These are phyloP conservation scores for Lepisosteus oculatus DNA, from an alignment of 2,113 vertebrate genomes.

Conservation along the genomic window DNA sequence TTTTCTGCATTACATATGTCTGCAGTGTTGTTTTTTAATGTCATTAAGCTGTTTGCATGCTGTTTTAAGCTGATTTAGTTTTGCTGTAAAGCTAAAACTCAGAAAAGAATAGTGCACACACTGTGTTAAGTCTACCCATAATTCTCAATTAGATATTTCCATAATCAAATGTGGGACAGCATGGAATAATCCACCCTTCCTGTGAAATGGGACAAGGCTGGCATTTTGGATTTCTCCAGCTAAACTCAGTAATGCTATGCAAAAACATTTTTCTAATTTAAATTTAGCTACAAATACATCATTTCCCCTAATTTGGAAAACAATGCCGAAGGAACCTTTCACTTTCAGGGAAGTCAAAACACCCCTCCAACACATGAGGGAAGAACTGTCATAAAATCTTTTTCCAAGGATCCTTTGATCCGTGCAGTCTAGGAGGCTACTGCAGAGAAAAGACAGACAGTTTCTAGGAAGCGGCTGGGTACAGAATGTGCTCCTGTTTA, in stretches of 20 bases:
- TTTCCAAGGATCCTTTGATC: constrained; percentile 3
- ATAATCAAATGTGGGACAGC: not conserved
- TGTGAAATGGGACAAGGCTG: not conserved
- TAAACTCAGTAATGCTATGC: not conserved
- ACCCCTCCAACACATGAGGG: not conserved
- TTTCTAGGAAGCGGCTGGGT: constrained; percentile 7
- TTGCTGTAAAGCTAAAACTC: too few relatives aligned
- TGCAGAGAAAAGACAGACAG: constrained; percentile 9
- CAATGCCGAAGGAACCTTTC: not conserved
- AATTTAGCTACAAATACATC: not conserved
- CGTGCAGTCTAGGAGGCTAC: constrained; percentile 5
- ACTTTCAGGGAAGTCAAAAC: not conserved
- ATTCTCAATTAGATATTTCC: not conserved
- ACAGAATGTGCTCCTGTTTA: constrained; percentile 12
- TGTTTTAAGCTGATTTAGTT: too few relatives aligned
- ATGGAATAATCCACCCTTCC: not conserved
- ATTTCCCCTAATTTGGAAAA: not conserved
- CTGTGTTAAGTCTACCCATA: too few relatives aligned
- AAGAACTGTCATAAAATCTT: not conserved
- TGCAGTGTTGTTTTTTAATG: too few relatives aligned
- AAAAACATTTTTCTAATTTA: not conserved
- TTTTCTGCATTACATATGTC: too few relatives aligned
- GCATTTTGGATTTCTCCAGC: not conserved
- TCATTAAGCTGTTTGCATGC: too few relatives aligned
- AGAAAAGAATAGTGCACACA: too few relatives aligned